Evolutionary conservation across 2,888 invertebrate genomes (phyloP).

Genomic region (Dryadula phaetusa): DNA sequence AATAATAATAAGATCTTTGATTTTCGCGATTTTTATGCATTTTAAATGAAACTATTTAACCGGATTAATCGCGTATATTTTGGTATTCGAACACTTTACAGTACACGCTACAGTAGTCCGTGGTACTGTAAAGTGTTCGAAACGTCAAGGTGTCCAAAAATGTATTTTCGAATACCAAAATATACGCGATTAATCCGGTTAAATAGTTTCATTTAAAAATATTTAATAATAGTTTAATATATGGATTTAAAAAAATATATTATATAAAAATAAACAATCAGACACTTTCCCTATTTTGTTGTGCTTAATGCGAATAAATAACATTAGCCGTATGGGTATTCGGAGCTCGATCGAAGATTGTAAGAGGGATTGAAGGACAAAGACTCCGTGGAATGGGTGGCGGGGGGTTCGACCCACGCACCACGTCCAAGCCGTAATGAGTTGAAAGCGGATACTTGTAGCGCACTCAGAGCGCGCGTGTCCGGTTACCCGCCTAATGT

Average conservation of each 20-base stretch:
- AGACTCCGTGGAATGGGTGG: slow-evolving; percentile 61
- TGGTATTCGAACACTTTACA: too few species aligned
- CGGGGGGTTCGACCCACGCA: slow-evolving; percentile 71
- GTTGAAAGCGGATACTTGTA: slow-evolving; percentile 85
- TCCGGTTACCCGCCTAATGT: slow-evolving; percentile 85
- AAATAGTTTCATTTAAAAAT: too few species aligned
- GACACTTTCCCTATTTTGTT: slow-evolving; percentile 4
- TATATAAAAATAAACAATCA: background rate
- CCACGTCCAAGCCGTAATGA: slow-evolving; percentile 83
- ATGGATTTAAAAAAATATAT: background rate
- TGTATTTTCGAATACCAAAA: too few species aligned
- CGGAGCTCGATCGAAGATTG: slow-evolving; percentile 82
- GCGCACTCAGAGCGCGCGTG: slow-evolving; percentile 83
- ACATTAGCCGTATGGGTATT: slow-evolving; percentile 74
- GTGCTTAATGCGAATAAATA: slow-evolving; percentile 26
- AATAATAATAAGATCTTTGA: too few species aligned
- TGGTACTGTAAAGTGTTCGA: too few species aligned
- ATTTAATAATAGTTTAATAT: too few species aligned
- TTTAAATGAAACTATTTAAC: too few species aligned
- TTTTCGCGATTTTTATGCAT: too few species aligned
- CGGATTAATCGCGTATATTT: too few species aligned
- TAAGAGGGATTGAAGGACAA: slow-evolving; percentile 81
- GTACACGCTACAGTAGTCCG: too few species aligned
- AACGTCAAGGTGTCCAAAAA: too few species aligned
- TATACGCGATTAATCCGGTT: too few species aligned